Base-by-base conservation (phyloP, 2,797 vertebrate genomes). In the Phrynocephalus vlangalii region DNA sequence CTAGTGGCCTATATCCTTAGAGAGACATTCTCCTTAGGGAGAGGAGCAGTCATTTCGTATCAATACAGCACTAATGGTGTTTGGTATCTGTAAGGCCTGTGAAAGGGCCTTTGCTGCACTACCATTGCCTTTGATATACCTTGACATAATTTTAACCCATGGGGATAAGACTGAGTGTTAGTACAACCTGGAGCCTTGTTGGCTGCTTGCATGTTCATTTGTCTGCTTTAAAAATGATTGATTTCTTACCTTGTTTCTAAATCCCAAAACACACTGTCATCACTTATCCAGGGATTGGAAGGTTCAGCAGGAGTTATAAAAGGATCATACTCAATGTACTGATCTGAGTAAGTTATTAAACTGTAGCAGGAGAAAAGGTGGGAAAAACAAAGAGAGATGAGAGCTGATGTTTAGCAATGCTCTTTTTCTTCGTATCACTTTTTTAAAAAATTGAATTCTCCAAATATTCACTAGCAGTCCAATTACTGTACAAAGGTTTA, bases 241-340 rank as follows among this genome's bases (percentile, higher is more conserved):
- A 79, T 48, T 90, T 90, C 94, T 95, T 96, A 99, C 98, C 98
- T 98, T 83, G 96, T 97, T 95, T 99, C 98, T 93, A 98, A 94
- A 96, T 99, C 98, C 98, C 98, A 99, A 94, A 98, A 95, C 16
- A 97, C 84, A 38, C 96, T 60, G 91, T 99, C 98, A 16, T 99
- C 98, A 72, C 96, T 97, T 96, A 98, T 94, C 98, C 98, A 99
- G 70, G 98, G 98, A 94, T 99, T 99, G 80, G 98, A 97, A 48
- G 98, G 98, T 84, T 99, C 98, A 10, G 96, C 93, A 44, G 97
- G 94, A 1, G 97, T 97, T 94, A 98, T 96, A 68, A 99, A 97
- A 56, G 98, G 98, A 92, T 99, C 98, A 6, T 99, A 99, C 63
- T 99, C 98, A 95, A 97, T 90, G 84, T 99, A 99, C 94, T 99